A percentile compares a stretch with the other conserved stretches of the same genome.
These are phyloP conservation scores for Lontra canadensis DNA, from an alignment of 2,113 vertebrate species.

Conservation along the genomic window DNA sequence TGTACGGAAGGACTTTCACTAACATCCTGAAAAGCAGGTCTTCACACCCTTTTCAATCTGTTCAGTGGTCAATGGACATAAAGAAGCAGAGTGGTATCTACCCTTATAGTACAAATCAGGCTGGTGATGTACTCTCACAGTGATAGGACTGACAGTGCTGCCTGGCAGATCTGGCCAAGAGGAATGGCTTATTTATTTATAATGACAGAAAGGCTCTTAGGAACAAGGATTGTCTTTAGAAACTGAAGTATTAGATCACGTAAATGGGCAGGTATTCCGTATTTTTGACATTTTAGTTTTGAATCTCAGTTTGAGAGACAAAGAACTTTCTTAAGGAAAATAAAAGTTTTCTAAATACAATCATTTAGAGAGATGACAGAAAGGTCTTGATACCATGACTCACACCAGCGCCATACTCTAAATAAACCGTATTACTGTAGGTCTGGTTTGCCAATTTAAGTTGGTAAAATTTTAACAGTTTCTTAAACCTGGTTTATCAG, in stretches of 20 bases:
- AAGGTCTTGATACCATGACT: background rate
- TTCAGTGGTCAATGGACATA: background rate
- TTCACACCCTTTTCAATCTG: background rate
- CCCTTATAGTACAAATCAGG: background rate
- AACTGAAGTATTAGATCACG: background rate
- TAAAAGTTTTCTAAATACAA: conserved; percentile 19
- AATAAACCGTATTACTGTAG: background rate
- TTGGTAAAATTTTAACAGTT: background rate
- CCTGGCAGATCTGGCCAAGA: conserved; percentile 32
- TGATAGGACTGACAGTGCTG: conserved; percentile 55
- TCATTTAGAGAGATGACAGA: background rate
- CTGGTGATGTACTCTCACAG: conserved; percentile 57
- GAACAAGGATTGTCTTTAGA: conserved; percentile 69
- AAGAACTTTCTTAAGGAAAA: background rate
- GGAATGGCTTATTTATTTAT: conserved; percentile 52
- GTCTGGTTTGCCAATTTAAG: background rate
- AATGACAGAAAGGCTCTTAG: conserved; percentile 44
- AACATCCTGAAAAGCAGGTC: conserved; percentile 5
- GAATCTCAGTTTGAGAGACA: background rate
- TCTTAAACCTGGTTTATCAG: background rate
- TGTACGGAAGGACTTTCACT: background rate
- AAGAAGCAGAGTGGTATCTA: background rate
- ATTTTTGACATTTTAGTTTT: conserved; percentile 50
- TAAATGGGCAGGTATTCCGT: background rate
- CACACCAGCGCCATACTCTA: background rate